Conservation (phyloP, 2,888 invertebrate species). For the Lathronympha strigana region DNA sequence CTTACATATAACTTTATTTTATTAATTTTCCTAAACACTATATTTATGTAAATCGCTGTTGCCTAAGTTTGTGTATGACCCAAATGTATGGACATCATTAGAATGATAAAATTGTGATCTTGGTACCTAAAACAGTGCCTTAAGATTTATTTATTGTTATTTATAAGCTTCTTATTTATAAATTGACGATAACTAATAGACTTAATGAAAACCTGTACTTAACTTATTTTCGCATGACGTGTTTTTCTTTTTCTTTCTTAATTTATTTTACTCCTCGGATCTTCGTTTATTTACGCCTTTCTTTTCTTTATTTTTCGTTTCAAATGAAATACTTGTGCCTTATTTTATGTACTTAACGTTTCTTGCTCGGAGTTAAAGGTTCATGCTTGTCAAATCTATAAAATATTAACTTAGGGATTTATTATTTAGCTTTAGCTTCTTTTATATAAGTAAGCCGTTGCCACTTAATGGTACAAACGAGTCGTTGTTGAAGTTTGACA, state of each 20-base stretch:
- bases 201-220: slow-evolving; percentile 56
- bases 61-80: slow-evolving; percentile 5
- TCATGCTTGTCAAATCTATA: slow-evolving; percentile 25
- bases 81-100: slow-evolving; percentile 48
- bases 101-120: slow-evolving; percentile 79
- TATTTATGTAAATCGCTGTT: no score
- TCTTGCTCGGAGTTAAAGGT: slow-evolving; percentile 17
- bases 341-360: slow-evolving; percentile 28
- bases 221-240: slow-evolving; percentile 39
- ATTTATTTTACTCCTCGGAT: slow-evolving; percentile 51
- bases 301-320: slow-evolving; percentile 50
- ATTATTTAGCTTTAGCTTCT: slow-evolving; percentile 34
- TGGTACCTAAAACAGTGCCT: slow-evolving; percentile 81
- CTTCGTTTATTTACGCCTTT: slow-evolving; percentile 51
- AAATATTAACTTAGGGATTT: slow-evolving; percentile 34
- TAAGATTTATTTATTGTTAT: slow-evolving; percentile 83
- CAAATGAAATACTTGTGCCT: slow-evolving; percentile 25
- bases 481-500: slow-evolving; percentile 31
- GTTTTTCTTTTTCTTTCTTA: slow-evolving; percentile 48
- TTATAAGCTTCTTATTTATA: slow-evolving; percentile 80
- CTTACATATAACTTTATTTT: no score
- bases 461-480: slow-evolving; percentile 25
- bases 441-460: slow-evolving; percentile 36
- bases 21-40: no score
- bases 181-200: slow-evolving; percentile 73